phyloP scores from a whole-genome alignment of 2,888 invertebrate genomes.

The Agriotes lineatus region DNA sequence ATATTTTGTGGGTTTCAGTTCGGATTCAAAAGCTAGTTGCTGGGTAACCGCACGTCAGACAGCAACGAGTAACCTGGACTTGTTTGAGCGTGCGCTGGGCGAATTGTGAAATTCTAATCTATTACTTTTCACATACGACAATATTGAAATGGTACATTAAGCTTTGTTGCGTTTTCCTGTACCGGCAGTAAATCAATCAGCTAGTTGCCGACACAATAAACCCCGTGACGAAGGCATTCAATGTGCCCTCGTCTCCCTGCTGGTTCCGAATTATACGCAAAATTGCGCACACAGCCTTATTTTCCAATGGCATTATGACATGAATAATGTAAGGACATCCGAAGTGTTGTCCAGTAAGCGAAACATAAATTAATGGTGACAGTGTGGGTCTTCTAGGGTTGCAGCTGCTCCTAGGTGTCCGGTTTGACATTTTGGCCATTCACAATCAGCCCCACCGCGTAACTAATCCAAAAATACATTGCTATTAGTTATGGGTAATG shows the following conservation, averaged over 20 bases:
- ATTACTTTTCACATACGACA: constrained; percentile 38
- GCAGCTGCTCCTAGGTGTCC: constrained; percentile 55
- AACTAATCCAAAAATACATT: constrained; percentile 65
- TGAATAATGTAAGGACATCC: constrained; percentile 55
- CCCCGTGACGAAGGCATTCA: constrained; percentile 52
- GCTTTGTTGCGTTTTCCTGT: constrained; percentile 53
- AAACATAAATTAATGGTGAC: constrained; percentile 51
- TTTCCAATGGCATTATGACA: constrained; percentile 58
- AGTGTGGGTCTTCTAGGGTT: constrained; percentile 39
- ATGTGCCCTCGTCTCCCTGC: constrained; percentile 51
- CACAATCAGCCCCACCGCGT: constrained; percentile 56
- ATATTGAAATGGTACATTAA: constrained; percentile 53
- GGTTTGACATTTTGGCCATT: constrained; percentile 60
- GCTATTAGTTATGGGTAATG: constrained; percentile 65
- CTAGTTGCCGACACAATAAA: constrained; percentile 49
- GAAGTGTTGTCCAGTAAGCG: constrained; percentile 47
- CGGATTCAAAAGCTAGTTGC: too few relatives aligned
- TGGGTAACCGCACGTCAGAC: too few relatives aligned
- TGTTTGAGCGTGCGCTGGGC: neutral
- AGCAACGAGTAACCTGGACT: neutral
- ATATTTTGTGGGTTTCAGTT: too few relatives aligned
- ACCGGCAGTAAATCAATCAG: constrained; percentile 55
- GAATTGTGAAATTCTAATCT: constrained; percentile 31
- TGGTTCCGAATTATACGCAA: constrained; percentile 62
- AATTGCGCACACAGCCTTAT: constrained; percentile 61